Percentiles rank a stretch among this genome's conserved stretches.
phyloP scores from a whole-genome alignment of 2,797 vertebrate genomes.

The Ambastaia sidthimunki region DNA sequence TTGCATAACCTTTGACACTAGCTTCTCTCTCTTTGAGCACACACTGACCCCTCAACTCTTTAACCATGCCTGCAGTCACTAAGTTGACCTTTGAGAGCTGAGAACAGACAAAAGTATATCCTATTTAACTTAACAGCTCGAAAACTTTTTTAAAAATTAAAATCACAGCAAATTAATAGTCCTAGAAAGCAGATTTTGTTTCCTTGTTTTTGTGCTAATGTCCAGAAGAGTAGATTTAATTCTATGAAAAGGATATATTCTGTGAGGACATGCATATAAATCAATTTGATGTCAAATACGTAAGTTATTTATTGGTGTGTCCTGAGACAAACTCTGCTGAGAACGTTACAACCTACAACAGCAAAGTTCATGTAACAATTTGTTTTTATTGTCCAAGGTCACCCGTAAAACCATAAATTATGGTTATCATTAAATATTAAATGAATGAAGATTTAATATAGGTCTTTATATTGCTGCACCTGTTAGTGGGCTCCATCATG shows the following conservation, averaged over 20 bases:
- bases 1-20: constrained; percentile 77
- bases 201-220: too few species aligned
- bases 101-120: constrained; percentile 30
- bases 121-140: neutral
- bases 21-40: constrained; percentile 73
- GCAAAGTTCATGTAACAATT: neutral
- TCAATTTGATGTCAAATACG: neutral
- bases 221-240: neutral
- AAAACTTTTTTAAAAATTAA: neutral
- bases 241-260: neutral
- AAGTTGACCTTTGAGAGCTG: constrained; percentile 71
- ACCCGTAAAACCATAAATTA: neutral
- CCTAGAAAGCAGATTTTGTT: neutral
- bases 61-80: constrained; percentile 71
- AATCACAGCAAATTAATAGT: neutral
- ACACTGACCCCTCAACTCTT: constrained; percentile 66
- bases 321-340: neutral
- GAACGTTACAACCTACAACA: neutral
- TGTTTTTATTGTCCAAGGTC: neutral
- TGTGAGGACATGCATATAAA: neutral
- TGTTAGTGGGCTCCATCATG: constrained; percentile 29
- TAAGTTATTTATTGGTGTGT: neutral
- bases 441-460: constrained; percentile 13
- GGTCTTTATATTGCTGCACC: constrained; percentile 33
- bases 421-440: neutral